Percentiles rank a stretch among this genome's conserved stretches.
These are phyloP conservation scores for Conops quadrifasciatus DNA, from an alignment of 2,888 invertebrate genomes.

Conservation along the genomic window DNA sequence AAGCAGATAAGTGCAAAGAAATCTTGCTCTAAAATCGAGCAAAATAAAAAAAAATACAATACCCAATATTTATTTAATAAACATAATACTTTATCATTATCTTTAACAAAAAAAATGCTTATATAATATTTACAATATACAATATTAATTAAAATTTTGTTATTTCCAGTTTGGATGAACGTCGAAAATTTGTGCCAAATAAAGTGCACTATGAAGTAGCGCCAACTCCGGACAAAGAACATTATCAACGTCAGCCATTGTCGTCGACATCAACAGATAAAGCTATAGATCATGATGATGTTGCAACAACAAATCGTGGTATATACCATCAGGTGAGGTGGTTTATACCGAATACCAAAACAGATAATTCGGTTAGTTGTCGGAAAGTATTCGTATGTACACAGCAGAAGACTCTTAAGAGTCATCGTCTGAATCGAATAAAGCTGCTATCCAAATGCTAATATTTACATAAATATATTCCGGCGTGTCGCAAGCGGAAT, in stretches of 20 bases:
- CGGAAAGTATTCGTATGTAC: no score
- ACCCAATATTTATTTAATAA: no score
- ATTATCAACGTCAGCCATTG: constrained; percentile 37
- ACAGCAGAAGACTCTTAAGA: no score
- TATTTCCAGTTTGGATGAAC: constrained; percentile 56
- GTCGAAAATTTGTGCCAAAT: constrained; percentile 55
- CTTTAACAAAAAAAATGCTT: no score
- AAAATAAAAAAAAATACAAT: not conserved
- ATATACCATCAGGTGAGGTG: constrained; percentile 53
- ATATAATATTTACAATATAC: not conserved
- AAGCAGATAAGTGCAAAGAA: not conserved
- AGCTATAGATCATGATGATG: constrained; percentile 41
- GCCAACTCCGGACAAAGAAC: constrained; percentile 49
- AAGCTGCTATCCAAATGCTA: no score
- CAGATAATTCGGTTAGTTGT: no score
- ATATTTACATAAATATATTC: no score
- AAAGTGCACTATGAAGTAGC: constrained; percentile 55
- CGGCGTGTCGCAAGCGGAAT: no score
- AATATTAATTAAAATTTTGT: constrained; percentile 18
- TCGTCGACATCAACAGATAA: constrained; percentile 37
- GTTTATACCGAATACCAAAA: no score
- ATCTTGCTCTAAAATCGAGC: no score
- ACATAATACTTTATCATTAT: no score
- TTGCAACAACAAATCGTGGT: constrained; percentile 50
- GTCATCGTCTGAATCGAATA: no score